phyloP scores from a whole-genome alignment of 2,888 invertebrate species.

The Carcina quercana region DNA sequence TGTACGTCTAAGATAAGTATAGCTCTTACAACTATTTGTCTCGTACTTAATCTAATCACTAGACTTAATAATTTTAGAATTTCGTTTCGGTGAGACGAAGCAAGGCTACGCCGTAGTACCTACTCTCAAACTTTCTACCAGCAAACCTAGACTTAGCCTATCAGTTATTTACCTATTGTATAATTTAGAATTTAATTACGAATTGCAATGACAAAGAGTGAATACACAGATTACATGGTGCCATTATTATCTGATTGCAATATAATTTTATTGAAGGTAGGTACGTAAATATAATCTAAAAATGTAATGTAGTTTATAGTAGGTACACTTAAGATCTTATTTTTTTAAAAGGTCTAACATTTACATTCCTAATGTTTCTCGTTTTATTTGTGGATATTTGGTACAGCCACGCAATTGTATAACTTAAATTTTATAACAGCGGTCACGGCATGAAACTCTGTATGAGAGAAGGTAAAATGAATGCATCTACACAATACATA shows the following conservation, averaged over 20 bases:
- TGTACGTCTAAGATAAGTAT: constrained; percentile 20
- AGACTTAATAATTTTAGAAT: constrained; percentile 66
- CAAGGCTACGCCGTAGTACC: constrained; percentile 28
- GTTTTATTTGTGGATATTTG: too few species aligned
- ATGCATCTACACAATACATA: too few species aligned
- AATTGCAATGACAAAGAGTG: constrained; percentile 31
- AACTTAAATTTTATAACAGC: too few species aligned
- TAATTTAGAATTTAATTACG: constrained; percentile 11
- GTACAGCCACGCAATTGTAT: too few species aligned
- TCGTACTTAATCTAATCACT: constrained; percentile 49
- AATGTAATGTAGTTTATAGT: too few species aligned
- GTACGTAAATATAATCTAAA: constrained; percentile 16
- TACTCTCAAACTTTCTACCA: constrained; percentile 35
- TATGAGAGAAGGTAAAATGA: too few species aligned
- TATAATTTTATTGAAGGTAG: constrained; percentile 14
- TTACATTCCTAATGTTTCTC: too few species aligned
- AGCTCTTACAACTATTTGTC: constrained; percentile 29
- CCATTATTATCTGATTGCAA: constrained; percentile 24
- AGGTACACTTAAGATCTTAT: too few species aligned
- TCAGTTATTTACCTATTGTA: constrained; percentile 8
- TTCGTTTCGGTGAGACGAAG: constrained; percentile 60
- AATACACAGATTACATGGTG: constrained; percentile 33
- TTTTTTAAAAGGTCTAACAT: too few species aligned
- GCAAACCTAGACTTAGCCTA: constrained; percentile 27
- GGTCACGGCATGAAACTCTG: too few species aligned